Percentiles rank a stretch among this genome's conserved stretches.
These are phyloP conservation scores for Aleadryas rufinucha DNA, from an alignment of 2,113 vertebrate genomes.

Conservation along the genomic window DNA sequence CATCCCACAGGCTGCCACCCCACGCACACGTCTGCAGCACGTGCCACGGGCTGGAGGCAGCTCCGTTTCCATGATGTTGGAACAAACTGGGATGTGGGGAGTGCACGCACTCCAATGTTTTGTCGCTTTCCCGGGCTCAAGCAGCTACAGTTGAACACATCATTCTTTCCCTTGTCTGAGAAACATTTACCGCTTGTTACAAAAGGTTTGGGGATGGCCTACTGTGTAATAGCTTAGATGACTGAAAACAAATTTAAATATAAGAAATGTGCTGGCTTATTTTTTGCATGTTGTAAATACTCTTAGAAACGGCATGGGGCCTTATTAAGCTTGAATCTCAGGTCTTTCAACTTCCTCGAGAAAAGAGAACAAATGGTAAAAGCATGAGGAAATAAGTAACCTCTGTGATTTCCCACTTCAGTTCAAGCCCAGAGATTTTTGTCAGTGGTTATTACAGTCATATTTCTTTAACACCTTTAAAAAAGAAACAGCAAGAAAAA, in stretches of 20 bases:
- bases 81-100: slow-evolving; percentile 15
- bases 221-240: slow-evolving; percentile 75
- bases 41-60: background rate
- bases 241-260: slow-evolving; percentile 84
- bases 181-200: slow-evolving; percentile 73
- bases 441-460: slow-evolving; percentile 97
- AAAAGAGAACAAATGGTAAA: slow-evolving; percentile 86
- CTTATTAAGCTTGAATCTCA: slow-evolving; percentile 81
- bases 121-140: slow-evolving; percentile 60
- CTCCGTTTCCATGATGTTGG: background rate
- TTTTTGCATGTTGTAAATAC: slow-evolving; percentile 76
- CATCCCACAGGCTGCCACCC: slow-evolving; percentile 28
- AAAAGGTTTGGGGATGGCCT: slow-evolving; percentile 72
- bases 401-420: slow-evolving; percentile 94
- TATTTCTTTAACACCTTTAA: slow-evolving; percentile 87
- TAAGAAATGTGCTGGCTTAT: slow-evolving; percentile 73
- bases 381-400: slow-evolving; percentile 88
- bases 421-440: slow-evolving; percentile 91
- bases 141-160: slow-evolving; percentile 69
- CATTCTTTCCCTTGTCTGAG: slow-evolving; percentile 68
- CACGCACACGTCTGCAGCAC: background rate
- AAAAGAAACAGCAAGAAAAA: slow-evolving; percentile 79
- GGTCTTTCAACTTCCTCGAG: slow-evolving; percentile 77
- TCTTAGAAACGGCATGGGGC: slow-evolving; percentile 75
- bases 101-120: slow-evolving; percentile 61